Evolutionary conservation across 2,113 vertebrate species (phyloP), one percentile per base, ranked within the genome.

Genomic region (Anoura caudifer): DNA sequence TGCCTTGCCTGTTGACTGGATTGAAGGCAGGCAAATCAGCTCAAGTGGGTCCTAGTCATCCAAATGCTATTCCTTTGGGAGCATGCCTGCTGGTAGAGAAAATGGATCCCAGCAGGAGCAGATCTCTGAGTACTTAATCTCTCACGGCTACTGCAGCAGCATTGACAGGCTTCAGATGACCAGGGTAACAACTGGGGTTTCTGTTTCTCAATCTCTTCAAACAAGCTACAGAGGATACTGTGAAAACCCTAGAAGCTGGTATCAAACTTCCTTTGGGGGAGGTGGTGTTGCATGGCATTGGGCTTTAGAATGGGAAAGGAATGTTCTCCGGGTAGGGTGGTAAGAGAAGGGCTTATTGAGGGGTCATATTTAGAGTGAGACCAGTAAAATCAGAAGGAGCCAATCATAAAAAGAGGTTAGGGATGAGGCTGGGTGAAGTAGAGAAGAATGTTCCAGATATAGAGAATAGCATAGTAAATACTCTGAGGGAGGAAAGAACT

Each of bases 21-120:
- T 83, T 75, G 76, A 94, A 96, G 84, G 50, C 87, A 96, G 84
- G 50, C 87, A 96, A 96, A 82, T 80, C 65, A 82, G 38, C 59
- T 97, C 73, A 69, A 93, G 91, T 87, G 91, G 93, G 56, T 65
- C 69, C 89, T 84, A 1, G 4, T 84, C 72, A 73, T 73, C 28
- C 2, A 3, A 47, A 36, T n/a, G 75, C 41, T 47, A 24, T 75
- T 28, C 54, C 50, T 72, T 92, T 73, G 50, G 70, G 47, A 94
- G 77, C 4, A 0, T 22, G 69, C 97, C 79, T 80, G 93, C 86
- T 85, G 84, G 47, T 28, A 89, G 77, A 69, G 36, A 54, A 95
- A 92, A 91, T 84, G 80, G 95, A 69, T 82, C 50, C 41, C 94
- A 90, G 89, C 85, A 75, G 97, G 88, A 90, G 38, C 47, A 45